These are phyloP conservation scores for Zaprionus davidi DNA, from an alignment of 1,140 invertebrate genomes.

Conservation along the genomic window DNA sequence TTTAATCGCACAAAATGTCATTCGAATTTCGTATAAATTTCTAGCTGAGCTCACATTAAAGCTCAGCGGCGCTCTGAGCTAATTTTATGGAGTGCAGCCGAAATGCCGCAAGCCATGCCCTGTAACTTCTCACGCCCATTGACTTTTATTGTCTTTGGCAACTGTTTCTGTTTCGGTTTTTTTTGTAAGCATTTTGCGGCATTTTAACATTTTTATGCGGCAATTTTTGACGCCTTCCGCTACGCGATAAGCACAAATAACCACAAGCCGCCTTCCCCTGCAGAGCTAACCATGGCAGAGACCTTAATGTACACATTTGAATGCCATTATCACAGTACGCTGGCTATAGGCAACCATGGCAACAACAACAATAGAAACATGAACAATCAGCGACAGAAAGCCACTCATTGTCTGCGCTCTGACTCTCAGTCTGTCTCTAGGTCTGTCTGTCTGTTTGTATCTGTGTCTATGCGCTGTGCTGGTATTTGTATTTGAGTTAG, in stretches of 20 bases:
- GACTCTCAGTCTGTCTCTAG: constrained; percentile 18
- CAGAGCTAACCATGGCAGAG: constrained; percentile 36
- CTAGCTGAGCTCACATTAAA: not conserved
- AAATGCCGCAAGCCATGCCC: constrained; percentile 14
- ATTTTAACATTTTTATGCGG: constrained; percentile 69
- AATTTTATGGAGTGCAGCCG: constrained; percentile 17
- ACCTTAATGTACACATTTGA: constrained; percentile 77
- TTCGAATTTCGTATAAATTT: not conserved
- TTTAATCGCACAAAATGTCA: not conserved
- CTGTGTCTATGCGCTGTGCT: not conserved
- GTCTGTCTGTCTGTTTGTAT: constrained; percentile 3
- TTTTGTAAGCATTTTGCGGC: constrained; percentile 38
- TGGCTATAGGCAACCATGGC: constrained; percentile 52
- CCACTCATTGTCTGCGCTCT: constrained; percentile 70
- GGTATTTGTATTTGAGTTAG: not conserved
- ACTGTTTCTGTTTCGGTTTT: constrained; percentile 8
- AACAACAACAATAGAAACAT: constrained; percentile 51
- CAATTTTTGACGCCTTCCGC: constrained; percentile 71
- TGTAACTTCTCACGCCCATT: constrained; percentile 51
- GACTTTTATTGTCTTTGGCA: constrained; percentile 55
- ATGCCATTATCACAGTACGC: constrained; percentile 73
- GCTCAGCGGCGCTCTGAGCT: not conserved
- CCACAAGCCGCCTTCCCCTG: constrained; percentile 1
- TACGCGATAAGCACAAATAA: constrained; percentile 46
- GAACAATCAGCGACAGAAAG: constrained; percentile 53